phyloP scores from a whole-genome alignment of 2,797 vertebrate genomes.

The Apogon talboti region DNA sequence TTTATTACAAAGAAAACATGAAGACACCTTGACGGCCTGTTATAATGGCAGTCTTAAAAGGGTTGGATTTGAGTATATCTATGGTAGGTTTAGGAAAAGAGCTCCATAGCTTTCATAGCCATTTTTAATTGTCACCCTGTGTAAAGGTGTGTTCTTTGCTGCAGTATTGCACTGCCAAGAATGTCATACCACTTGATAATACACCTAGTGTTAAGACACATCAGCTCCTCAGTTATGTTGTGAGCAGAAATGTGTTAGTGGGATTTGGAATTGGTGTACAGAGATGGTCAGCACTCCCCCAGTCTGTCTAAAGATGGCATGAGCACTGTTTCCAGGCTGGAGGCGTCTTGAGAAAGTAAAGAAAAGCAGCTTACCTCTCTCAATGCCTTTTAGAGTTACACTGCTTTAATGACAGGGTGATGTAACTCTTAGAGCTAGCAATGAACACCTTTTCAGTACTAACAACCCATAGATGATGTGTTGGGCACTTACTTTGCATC shows the following conservation, averaged over 20 bases:
- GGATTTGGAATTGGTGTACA: constrained; percentile 24
- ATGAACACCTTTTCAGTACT: constrained; percentile 8
- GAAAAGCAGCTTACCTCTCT: constrained; percentile 1
- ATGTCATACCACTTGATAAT: constrained; percentile 4
- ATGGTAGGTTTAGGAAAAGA: no score
- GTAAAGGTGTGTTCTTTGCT: neutral
- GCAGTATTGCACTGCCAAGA: constrained; percentile 9
- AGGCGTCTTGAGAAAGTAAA: neutral
- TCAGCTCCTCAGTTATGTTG: constrained; percentile 9
- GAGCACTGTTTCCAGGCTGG: constrained; percentile 4
- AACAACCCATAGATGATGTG: constrained; percentile 30
- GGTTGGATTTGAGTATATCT: no score
- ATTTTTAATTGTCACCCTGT: no score
- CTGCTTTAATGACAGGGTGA: constrained; percentile 1
- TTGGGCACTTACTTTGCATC: constrained; percentile 37
- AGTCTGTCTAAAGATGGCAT: constrained; percentile 1
- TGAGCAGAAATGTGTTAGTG: constrained; percentile 10
- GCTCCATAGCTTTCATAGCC: no score
- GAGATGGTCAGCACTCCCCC: constrained; percentile 14
- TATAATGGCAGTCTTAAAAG: no score
- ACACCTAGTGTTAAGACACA: constrained; percentile 15
- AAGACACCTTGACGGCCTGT: no score
- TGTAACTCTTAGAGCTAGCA: constrained; percentile 17
- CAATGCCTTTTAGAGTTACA: neutral
- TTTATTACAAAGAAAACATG: no score